A percentile compares a stretch with the other conserved stretches of the same genome.
Conservation (phyloP, 2,888 invertebrate genomes). For the Plusia festucae region DNA sequence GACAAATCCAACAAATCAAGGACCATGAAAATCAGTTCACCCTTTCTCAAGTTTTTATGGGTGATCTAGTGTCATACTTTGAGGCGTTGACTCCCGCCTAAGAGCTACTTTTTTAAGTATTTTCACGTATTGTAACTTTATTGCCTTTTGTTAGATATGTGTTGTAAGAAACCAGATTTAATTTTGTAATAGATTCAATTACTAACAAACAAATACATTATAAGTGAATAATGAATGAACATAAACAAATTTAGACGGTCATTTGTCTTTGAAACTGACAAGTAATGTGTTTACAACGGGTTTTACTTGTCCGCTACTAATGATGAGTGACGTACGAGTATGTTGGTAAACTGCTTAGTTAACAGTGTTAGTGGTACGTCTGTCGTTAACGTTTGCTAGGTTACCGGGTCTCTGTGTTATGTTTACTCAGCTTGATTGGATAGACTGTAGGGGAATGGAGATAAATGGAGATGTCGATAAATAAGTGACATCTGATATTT, state of each 20-base stretch:
- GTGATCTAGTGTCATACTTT: too few relatives aligned
- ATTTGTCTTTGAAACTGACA: constrained; percentile 2
- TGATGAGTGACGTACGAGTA: constrained; percentile 11
- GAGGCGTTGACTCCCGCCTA: too few relatives aligned
- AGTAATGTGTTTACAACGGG: constrained; percentile 4
- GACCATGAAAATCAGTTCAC: too few relatives aligned
- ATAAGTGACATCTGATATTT: too few relatives aligned
- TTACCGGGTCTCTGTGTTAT: constrained; percentile 34
- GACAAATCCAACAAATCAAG: too few relatives aligned
- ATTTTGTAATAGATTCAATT: too few relatives aligned
- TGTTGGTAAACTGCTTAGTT: constrained; percentile 15
- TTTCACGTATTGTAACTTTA: too few relatives aligned
- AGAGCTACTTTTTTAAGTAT: too few relatives aligned
- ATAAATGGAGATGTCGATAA: too few relatives aligned
- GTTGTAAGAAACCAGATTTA: too few relatives aligned
- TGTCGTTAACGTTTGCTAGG: constrained; percentile 48
- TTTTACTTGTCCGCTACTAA: constrained; percentile 5
- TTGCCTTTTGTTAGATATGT: too few relatives aligned
- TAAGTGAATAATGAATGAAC: constrained; percentile 6
- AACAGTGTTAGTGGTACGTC: constrained; percentile 47
- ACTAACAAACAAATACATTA: not conserved
- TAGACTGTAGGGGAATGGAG: not conserved
- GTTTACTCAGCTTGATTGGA: not conserved
- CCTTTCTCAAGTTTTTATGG: too few relatives aligned
- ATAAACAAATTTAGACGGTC: not conserved